A percentile compares a stretch with the other conserved stretches of the same genome.
These are phyloP conservation scores for Rotaria macrura DNA, from an alignment of 2,888 invertebrate genomes.

Conservation along the genomic window DNA sequence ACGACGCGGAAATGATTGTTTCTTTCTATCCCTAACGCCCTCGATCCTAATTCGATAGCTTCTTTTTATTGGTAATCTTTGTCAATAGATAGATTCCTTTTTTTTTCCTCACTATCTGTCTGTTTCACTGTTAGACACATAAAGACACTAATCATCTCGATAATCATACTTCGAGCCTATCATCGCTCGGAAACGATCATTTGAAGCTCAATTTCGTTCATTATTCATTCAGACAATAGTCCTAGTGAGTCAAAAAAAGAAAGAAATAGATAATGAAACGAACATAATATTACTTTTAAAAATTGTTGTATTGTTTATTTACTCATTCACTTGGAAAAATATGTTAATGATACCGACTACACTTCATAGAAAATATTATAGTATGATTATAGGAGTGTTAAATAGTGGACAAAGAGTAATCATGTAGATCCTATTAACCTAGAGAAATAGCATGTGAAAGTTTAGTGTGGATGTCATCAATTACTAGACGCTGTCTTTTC, in stretches of 20 bases:
- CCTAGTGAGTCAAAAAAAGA: neutral
- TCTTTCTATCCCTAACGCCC: neutral
- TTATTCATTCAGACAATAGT: neutral
- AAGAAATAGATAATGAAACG: too few relatives aligned
- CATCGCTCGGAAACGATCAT: neutral
- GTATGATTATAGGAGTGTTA: neutral
- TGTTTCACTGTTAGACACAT: neutral
- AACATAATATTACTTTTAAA: neutral
- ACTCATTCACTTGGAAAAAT: too few relatives aligned
- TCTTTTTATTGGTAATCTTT: neutral
- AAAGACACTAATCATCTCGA: neutral
- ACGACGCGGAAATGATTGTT: neutral
- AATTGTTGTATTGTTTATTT: neutral
- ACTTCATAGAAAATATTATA: neutral
- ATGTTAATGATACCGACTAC: too few relatives aligned
- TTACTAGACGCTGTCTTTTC: too few relatives aligned
- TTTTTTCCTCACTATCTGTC: neutral
- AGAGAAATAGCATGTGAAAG: neutral
- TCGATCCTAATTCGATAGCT: neutral
- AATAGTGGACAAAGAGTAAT: neutral
- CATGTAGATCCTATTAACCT: neutral
- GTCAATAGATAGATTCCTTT: neutral
- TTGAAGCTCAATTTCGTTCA: neutral
- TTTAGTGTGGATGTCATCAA: neutral
- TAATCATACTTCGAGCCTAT: neutral